phyloP scores from a whole-genome alignment of 2,888 invertebrate species.

The Leptopilina drosophilae region DNA sequence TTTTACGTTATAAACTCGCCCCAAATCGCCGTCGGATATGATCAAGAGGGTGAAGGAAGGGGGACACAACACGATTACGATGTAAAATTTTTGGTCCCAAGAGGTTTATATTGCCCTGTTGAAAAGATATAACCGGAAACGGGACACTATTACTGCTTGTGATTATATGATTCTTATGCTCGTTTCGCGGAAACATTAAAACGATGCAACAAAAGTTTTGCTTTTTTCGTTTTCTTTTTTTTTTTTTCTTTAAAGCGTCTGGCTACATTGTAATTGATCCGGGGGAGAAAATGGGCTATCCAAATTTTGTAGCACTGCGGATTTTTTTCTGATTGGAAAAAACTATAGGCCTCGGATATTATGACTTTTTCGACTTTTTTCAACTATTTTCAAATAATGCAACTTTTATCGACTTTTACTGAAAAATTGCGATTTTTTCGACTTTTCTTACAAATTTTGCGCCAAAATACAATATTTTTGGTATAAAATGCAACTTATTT shows the following conservation, averaged over 20 bases:
- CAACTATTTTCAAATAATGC: no score
- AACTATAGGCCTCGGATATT: no score
- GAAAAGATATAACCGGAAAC: conserved; percentile 35
- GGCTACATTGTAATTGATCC: conserved; percentile 6
- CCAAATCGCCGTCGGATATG: conserved; percentile 37
- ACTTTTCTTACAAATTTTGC: no score
- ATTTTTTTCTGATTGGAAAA: background rate
- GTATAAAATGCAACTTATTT: no score
- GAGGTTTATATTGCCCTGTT: conserved; percentile 33
- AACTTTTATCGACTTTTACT: no score
- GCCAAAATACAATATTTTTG: no score
- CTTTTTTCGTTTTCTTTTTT: background rate
- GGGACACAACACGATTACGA: conserved; percentile 44
- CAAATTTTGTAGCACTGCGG: conserved; percentile 6
- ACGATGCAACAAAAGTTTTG: conserved; percentile 13
- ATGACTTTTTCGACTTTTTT: no score
- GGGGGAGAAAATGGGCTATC: background rate
- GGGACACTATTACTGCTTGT: conserved; percentile 33
- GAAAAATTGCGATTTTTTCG: no score
- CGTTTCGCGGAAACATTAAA: conserved; percentile 27
- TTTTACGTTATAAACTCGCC: conserved; percentile 74
- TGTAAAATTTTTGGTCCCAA: conserved; percentile 39
- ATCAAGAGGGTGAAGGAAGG: conserved; percentile 42
- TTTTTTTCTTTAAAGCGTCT: background rate
- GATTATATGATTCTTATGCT: conserved; percentile 38